A percentile compares a stretch with the other conserved stretches of the same genome.
Evolutionary conservation across 2,888 invertebrate genomes (phyloP).

Genomic region (Callimorpha dominula): DNA sequence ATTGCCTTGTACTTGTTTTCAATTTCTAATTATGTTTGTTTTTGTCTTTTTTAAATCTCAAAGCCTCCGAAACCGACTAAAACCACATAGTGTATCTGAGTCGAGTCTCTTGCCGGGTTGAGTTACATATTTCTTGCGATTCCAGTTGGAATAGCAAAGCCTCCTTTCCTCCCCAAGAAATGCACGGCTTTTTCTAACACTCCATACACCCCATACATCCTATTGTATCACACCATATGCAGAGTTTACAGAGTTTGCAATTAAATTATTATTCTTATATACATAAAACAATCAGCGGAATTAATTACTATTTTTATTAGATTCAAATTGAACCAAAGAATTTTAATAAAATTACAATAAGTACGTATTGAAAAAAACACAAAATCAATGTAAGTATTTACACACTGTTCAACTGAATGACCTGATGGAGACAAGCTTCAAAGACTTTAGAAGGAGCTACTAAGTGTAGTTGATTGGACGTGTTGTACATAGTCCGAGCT

Average conservation of each 20-base stretch:
- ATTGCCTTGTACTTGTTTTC: conserved; percentile 48
- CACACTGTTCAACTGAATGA: conserved; percentile 14
- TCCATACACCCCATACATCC: no score
- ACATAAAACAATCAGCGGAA: background rate
- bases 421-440: conserved; percentile 31
- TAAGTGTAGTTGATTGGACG: conserved; percentile 28
- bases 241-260: no score
- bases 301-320: background rate
- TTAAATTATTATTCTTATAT: background rate
- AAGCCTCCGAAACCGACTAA: no score
- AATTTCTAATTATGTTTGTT: conserved; percentile 41
- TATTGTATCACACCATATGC: no score
- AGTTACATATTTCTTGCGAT: background rate
- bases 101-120: no score
- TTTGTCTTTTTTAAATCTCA: no score
- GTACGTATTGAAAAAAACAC: conserved; percentile 47
- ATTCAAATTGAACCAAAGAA: background rate
- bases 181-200: background rate
- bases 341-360: conserved; percentile 29
- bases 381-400: conserved; percentile 27
- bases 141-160: background rate
- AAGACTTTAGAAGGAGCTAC: conserved; percentile 26
- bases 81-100: no score
- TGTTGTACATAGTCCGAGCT: conserved; percentile 26
- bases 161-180: background rate